Evolutionary conservation across 2,113 vertebrate species (phyloP).

Genomic region (Psettodes erumei): DNA sequence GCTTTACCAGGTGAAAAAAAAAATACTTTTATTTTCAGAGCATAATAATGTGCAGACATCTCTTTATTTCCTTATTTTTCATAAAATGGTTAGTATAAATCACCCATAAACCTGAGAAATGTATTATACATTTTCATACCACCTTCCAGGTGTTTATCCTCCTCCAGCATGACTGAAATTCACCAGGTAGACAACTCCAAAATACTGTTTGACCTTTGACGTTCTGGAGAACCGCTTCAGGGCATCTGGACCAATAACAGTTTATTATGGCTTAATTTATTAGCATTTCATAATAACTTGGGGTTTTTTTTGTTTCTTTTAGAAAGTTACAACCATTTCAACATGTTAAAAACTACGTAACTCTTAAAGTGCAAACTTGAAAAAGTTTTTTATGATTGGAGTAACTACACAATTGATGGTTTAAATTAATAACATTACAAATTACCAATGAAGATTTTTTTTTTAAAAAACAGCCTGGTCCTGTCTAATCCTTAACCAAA

Average conservation of each 20-base stretch:
- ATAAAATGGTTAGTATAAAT: conserved; percentile 49
- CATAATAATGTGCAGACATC: conserved; percentile 50
- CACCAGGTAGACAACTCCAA: not conserved
- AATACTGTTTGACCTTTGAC: conserved; percentile 15
- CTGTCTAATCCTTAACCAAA: not conserved
- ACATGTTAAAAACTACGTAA: not conserved
- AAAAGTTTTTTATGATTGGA: not conserved
- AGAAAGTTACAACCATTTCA: not conserved
- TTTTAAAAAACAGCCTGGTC: not conserved
- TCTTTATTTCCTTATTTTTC: conserved; percentile 54
- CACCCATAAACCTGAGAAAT: conserved; percentile 15
- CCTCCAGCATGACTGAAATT: not conserved
- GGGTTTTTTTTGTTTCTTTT: not conserved
- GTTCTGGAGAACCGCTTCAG: not conserved
- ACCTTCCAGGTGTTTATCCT: conserved; percentile 18
- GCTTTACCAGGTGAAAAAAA: conserved; percentile 69
- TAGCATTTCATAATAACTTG: not conserved
- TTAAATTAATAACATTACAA: not conserved
- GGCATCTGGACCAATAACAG: not conserved
- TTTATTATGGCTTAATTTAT: not conserved
- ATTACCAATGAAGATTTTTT: conserved; percentile 1
- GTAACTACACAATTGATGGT: not conserved
- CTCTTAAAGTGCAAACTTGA: not conserved
- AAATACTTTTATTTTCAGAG: conserved; percentile 64
- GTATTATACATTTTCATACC: not conserved